These are phyloP conservation scores for Globodera ellingtonae DNA, from an alignment of 1,140 invertebrate species.

Conservation along the genomic window DNA sequence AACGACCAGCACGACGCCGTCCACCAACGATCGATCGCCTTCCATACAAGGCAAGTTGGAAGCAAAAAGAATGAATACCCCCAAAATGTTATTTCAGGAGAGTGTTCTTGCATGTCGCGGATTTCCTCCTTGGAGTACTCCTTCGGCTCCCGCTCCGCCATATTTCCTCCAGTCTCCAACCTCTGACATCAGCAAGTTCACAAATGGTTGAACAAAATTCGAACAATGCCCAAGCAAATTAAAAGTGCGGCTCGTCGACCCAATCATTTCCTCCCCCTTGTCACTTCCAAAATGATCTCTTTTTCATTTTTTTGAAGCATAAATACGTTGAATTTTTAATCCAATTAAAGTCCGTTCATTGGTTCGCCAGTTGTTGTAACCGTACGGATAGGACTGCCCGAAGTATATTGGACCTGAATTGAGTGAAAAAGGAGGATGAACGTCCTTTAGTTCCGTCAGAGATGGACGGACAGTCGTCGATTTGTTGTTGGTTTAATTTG, in stretches of 20 bases:
- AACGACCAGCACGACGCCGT: conserved; percentile 5
- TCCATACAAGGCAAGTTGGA: conserved; percentile 15
- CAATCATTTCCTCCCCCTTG: not conserved
- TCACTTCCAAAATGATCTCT: conserved; percentile 10
- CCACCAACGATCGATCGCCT: not conserved
- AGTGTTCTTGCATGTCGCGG: conserved; percentile 46
- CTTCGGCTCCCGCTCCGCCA: conserved; percentile 44
- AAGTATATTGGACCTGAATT: conserved; percentile 30
- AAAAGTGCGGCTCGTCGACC: not conserved
- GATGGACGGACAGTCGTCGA: not conserved
- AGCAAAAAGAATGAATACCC: conserved; percentile 17
- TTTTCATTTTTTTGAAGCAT: not conserved
- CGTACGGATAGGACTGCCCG: not conserved
- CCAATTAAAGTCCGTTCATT: not conserved
- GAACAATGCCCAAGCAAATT: not conserved
- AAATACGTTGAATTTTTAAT: not conserved
- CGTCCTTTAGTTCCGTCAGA: not conserved
- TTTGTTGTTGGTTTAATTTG: not conserved
- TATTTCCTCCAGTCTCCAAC: conserved; percentile 42
- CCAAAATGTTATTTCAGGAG: conserved; percentile 27
- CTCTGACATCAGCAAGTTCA: conserved; percentile 15
- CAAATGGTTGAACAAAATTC: conserved; percentile 5
- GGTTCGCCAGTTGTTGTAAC: not conserved
- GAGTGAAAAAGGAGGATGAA: not conserved
- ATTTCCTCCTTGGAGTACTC: conserved; percentile 50